Evolutionary conservation across 2,888 invertebrate species (phyloP).

Genomic region (Augochlorella aurata): DNA sequence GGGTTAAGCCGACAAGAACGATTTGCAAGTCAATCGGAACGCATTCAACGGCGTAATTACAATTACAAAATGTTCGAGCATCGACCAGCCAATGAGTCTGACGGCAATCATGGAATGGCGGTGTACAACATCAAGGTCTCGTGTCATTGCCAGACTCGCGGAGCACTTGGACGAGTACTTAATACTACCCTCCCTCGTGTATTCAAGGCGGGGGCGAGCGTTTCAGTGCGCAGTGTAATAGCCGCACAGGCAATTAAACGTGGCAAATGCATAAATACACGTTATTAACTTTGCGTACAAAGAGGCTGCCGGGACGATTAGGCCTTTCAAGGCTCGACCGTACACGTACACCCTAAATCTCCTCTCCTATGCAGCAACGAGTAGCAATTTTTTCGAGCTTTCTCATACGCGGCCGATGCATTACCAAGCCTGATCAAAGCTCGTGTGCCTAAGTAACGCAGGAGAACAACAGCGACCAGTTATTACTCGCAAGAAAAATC

Average conservation of each 20-base stretch:
- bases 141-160: slow-evolving; percentile 58
- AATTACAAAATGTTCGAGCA: slow-evolving; percentile 19
- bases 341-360: slow-evolving; percentile 58
- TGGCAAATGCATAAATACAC: slow-evolving; percentile 78
- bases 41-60: slow-evolving; percentile 25
- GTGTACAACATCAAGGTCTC: slow-evolving; percentile 35
- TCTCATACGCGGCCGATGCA: slow-evolving; percentile 61
- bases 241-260: slow-evolving; percentile 74
- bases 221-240: slow-evolving; percentile 67
- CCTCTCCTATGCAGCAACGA: slow-evolving; percentile 47
- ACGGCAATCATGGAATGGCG: slow-evolving; percentile 12
- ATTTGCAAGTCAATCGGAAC: neutral
- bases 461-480: slow-evolving; percentile 32
- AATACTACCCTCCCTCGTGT: slow-evolving; percentile 60
- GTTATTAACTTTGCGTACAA: slow-evolving; percentile 78
- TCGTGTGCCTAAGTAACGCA: slow-evolving; percentile 35
- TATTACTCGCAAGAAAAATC: slow-evolving; percentile 51
- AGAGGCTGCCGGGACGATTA: slow-evolving; percentile 73
- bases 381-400: slow-evolving; percentile 71
- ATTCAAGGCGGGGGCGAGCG: slow-evolving; percentile 61
- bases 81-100: slow-evolving; percentile 22
- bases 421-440: slow-evolving; percentile 65
- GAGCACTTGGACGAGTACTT: slow-evolving; percentile 60
- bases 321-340: slow-evolving; percentile 71
- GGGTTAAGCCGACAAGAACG: neutral